Evolutionary conservation across 2,888 invertebrate genomes (phyloP).

Genomic region (Digitonthophagus gazella): DNA sequence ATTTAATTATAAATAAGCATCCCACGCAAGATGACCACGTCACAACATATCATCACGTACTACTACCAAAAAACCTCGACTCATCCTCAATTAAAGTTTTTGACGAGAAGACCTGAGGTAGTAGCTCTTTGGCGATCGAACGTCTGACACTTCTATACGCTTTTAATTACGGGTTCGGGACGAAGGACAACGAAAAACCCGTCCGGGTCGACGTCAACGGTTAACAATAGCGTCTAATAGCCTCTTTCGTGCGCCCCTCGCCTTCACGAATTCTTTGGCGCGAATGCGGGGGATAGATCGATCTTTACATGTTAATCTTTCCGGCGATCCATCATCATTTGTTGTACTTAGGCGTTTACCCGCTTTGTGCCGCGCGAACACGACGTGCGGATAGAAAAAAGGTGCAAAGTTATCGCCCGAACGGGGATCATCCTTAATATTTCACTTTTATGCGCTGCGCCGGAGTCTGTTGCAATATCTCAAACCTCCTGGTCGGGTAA

Average conservation of each 20-base stretch:
- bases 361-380: background rate
- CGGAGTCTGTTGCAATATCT: background rate
- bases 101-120: background rate
- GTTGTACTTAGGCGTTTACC: background rate
- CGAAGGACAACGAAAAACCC: background rate
- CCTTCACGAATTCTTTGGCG: background rate
- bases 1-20: background rate
- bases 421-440: background rate
- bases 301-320: background rate
- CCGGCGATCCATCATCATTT: background rate
- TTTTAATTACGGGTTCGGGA: background rate
- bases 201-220: background rate
- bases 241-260: background rate
- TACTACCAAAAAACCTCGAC: background rate
- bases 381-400: background rate
- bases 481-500: background rate
- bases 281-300: background rate
- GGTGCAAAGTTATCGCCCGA: background rate
- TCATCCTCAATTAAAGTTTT: background rate
- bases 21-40: background rate
- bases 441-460: background rate
- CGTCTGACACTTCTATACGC: background rate
- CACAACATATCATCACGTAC: background rate
- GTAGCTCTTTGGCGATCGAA: background rate
- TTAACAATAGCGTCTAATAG: background rate